Evolutionary conservation across 2,113 vertebrate species (phyloP).

Genomic region (Jaculus jaculus): DNA sequence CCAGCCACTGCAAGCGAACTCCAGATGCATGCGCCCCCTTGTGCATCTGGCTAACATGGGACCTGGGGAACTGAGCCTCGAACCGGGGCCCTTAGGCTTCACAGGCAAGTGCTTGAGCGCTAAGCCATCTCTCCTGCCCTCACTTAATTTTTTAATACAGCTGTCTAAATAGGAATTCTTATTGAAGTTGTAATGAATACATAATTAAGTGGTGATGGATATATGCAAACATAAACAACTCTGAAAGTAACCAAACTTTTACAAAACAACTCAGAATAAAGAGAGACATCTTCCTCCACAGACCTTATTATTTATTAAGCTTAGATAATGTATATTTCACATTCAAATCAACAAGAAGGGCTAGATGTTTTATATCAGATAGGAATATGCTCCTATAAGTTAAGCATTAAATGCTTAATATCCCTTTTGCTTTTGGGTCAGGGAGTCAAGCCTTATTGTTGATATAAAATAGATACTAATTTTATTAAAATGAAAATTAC

Average conservation of each 20-base stretch:
- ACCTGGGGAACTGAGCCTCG: no score
- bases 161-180: not conserved
- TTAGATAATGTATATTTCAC: not conserved
- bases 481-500: conserved; percentile 17
- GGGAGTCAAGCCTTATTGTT: not conserved
- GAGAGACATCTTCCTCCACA: not conserved
- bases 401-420: conserved; percentile 6
- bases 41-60: no score
- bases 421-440: not conserved
- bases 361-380: not conserved
- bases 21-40: no score
- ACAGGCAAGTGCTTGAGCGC: no score
- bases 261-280: conserved; percentile 15
- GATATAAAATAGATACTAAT: not conserved
- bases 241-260: not conserved
- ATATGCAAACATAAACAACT: not conserved
- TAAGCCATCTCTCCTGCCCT: no score
- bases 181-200: not conserved
- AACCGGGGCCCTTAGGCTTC: no score
- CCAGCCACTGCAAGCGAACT: no score
- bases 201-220: not conserved
- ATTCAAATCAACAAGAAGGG: not conserved
- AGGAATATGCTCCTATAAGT: not conserved
- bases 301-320: not conserved
- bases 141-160: conserved; percentile 24